phyloP scores from a whole-genome alignment of 2,797 vertebrate genomes.

The Notolepis coatsorum region DNA sequence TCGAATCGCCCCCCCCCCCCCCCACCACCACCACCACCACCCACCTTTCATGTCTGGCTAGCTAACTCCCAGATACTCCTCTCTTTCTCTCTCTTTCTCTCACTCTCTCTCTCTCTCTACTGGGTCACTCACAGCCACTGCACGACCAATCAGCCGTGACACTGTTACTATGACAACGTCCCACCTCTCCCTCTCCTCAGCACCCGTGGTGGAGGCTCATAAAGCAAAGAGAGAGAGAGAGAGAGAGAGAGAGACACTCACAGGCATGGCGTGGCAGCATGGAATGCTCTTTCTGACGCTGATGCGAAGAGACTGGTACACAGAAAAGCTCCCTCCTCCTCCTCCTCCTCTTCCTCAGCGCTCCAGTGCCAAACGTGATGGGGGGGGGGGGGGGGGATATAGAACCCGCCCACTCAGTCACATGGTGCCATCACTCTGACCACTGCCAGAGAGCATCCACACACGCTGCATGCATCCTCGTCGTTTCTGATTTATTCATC shows the following conservation, averaged over 20 bases:
- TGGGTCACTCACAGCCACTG: conserved; percentile 34
- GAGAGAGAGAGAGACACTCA: not conserved
- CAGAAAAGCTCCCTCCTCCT: conserved; percentile 56
- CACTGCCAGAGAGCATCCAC: conserved; percentile 24
- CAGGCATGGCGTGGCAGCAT: conserved; percentile 23
- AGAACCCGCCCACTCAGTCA: conserved; percentile 42
- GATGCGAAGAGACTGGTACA: conserved; percentile 70
- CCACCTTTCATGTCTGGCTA: conserved; percentile 23
- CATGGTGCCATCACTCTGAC: conserved; percentile 58
- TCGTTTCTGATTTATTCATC: conserved; percentile 73
- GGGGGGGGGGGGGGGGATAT: conserved; percentile 20
- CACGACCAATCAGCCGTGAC: conserved; percentile 55
- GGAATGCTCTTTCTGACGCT: conserved; percentile 60
- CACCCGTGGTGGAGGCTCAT: conserved; percentile 26
- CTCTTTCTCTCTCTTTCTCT: not conserved
- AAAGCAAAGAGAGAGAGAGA: not conserved
- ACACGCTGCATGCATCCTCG: conserved; percentile 10
- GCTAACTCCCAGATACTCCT: not conserved
- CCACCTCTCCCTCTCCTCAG: conserved; percentile 59
- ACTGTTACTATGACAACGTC: conserved; percentile 73
- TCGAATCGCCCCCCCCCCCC: not conserved
- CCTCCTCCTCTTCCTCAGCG: conserved; percentile 31
- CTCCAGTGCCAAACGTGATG: conserved; percentile 32
- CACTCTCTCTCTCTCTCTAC: conserved; percentile 29
- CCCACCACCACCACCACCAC: not conserved